A percentile compares a stretch with the other conserved stretches of the same genome.
Evolutionary conservation across 2,797 vertebrate species (phyloP).

Genomic region (Nyctalus aviator): DNA sequence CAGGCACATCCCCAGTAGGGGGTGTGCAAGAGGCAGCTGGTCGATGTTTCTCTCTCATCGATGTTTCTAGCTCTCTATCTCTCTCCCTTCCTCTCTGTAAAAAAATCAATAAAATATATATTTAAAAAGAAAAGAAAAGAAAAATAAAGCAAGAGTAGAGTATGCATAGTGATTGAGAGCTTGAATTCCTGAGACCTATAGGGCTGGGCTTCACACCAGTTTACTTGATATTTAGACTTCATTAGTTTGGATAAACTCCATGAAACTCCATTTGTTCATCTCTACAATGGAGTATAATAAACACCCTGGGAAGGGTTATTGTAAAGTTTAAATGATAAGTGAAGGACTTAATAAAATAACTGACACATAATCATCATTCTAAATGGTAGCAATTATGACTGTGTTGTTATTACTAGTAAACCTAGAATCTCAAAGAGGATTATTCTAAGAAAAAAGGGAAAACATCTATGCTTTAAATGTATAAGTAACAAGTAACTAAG

Average conservation of each 20-base stretch:
- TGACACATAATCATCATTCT: neutral
- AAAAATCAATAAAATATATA: no score
- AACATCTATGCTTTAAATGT: neutral
- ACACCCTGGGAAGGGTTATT: neutral
- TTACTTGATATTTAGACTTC: neutral
- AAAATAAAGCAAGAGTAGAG: neutral
- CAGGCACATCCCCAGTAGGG: no score
- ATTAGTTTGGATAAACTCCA: neutral
- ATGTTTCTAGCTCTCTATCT: no score
- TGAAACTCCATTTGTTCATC: neutral
- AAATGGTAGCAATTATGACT: neutral
- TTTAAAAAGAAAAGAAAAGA: no score
- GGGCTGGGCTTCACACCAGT: neutral
- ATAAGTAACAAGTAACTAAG: neutral
- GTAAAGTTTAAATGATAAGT: neutral
- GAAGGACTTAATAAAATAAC: neutral
- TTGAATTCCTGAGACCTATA: neutral
- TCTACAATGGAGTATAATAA: neutral
- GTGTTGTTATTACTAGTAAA: neutral
- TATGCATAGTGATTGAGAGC: neutral
- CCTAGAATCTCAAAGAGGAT: neutral
- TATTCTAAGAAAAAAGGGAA: neutral
- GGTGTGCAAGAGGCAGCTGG: no score
- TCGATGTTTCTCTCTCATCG: no score
- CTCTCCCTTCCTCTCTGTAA: no score